Evolutionary conservation across 2,888 invertebrate genomes (phyloP).

Genomic region (Plutella xylostella): DNA sequence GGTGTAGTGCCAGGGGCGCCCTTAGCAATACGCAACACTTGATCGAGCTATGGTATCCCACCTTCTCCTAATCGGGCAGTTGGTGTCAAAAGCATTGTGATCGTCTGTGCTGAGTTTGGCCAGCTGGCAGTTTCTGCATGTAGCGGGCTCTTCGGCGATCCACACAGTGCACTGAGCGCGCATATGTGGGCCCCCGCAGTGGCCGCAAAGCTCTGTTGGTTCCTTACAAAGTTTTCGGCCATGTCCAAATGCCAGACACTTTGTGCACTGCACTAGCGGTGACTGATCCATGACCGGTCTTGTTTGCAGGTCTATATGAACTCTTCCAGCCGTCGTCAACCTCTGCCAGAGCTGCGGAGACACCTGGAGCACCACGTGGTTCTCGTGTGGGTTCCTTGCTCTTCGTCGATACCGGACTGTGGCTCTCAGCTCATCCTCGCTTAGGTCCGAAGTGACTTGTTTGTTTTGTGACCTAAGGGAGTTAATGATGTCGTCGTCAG

Average conservation of each 20-base stretch:
- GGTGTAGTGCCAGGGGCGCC: too few relatives aligned
- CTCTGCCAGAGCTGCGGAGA: neutral
- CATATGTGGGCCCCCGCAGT: neutral
- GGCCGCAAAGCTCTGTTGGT: neutral
- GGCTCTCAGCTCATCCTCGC: neutral
- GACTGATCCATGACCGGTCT: neutral
- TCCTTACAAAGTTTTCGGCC: too few relatives aligned
- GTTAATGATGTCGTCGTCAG: neutral
- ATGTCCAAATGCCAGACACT: too few relatives aligned
- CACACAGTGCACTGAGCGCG: neutral
- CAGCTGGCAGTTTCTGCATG: neutral
- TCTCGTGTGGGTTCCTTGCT: neutral
- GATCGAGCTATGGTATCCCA: neutral
- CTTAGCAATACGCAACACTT: slow-evolving; percentile 5
- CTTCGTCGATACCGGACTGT: neutral
- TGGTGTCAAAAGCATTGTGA: slow-evolving; percentile 1
- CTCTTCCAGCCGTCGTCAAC: neutral
- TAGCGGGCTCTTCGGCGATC: neutral
- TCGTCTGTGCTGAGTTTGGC: neutral
- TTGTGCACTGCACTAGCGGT: neutral
- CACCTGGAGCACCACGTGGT: neutral
- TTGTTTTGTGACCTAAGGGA: neutral
- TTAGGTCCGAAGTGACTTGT: neutral
- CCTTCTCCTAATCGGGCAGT: slow-evolving; percentile 1
- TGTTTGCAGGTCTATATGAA: neutral